Evolutionary conservation across 2,797 vertebrate species (phyloP).

Genomic region (Leptatherina wallacei): DNA sequence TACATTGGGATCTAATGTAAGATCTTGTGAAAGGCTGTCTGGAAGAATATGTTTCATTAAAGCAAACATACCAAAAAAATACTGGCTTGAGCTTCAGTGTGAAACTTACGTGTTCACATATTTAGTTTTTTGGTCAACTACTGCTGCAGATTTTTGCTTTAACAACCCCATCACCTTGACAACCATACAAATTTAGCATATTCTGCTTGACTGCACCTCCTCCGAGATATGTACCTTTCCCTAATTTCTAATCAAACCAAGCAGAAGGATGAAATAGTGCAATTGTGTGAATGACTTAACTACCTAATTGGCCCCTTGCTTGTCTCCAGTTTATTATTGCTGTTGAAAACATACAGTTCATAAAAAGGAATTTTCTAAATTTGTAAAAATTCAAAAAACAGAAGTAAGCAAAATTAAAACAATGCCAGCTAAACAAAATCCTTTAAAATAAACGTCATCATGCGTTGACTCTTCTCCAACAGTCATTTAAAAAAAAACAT

Average conservation of each 20-base stretch:
- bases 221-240: neutral
- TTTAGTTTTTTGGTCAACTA: neutral
- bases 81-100: constrained; percentile 12
- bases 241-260: neutral
- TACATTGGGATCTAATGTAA: too few species aligned
- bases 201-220: neutral
- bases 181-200: neutral
- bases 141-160: neutral
- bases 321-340: constrained; percentile 61
- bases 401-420: constrained; percentile 18
- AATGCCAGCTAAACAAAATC: neutral
- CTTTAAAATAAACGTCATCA: constrained; percentile 7
- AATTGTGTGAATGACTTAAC: neutral
- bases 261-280: neutral
- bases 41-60: neutral
- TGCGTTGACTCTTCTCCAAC: neutral
- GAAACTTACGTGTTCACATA: constrained; percentile 24
- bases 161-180: neutral
- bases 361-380: constrained; percentile 22
- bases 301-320: constrained; percentile 11
- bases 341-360: constrained; percentile 34
- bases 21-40: neutral
- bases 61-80: neutral
- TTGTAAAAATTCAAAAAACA: constrained; percentile 14
- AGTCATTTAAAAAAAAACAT: neutral